Percentiles rank a stretch among this genome's conserved stretches.
Evolutionary conservation across 1,140 invertebrate species (phyloP).

Genomic region (Drosophila azteca): DNA sequence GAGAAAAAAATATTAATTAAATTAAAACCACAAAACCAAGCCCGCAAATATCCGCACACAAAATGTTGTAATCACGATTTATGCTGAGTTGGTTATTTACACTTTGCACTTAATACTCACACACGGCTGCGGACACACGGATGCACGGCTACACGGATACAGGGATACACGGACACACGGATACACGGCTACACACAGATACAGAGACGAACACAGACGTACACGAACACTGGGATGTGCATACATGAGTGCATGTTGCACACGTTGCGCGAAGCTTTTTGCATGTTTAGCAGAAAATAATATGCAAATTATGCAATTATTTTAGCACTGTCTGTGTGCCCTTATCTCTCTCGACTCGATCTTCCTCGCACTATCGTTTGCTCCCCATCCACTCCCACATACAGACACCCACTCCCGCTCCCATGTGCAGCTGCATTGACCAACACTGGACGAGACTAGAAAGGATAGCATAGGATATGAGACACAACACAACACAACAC

Average conservation of each 20-base stretch:
- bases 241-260: constrained; percentile 73
- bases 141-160: background rate
- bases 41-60: constrained; percentile 77
- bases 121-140: constrained; percentile 24
- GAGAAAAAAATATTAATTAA: constrained; percentile 73
- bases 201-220: constrained; percentile 1
- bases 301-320: constrained; percentile 82
- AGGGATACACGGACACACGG: constrained; percentile 2
- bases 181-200: no score
- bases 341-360: constrained; percentile 34
- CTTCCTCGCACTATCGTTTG: constrained; percentile 6
- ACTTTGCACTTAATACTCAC: constrained; percentile 80
- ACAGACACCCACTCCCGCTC: background rate
- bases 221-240: constrained; percentile 15
- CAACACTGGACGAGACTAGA: constrained; percentile 40
- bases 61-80: constrained; percentile 82
- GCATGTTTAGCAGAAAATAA: constrained; percentile 82
- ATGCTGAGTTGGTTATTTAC: constrained; percentile 81
- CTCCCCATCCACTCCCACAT: background rate
- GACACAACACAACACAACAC: constrained; percentile 8
- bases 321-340: constrained; percentile 59
- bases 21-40: constrained; percentile 81
- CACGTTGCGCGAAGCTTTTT: constrained; percentile 75
- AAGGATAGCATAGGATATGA: constrained; percentile 13
- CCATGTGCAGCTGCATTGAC: constrained; percentile 57